Evolutionary conservation across 2,797 vertebrate genomes (phyloP).

Genomic region (Rhinella marina): DNA sequence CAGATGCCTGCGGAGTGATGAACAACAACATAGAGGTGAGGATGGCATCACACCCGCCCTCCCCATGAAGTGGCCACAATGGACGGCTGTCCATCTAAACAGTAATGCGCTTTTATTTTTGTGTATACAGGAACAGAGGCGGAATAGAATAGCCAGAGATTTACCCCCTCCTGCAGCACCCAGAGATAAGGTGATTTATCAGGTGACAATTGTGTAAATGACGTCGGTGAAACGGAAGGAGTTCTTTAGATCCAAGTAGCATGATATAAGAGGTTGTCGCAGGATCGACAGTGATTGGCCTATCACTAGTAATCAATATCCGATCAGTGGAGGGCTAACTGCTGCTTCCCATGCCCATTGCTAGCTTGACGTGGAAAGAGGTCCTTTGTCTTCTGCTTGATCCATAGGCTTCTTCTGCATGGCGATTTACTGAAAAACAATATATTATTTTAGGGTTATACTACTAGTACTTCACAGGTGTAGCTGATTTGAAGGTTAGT

Average conservation of each 20-base stretch:
- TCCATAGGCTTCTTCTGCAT: not conserved
- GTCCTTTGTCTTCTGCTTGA: not conserved
- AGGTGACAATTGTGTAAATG: not conserved
- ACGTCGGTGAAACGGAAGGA: not conserved
- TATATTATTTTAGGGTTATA: not conserved
- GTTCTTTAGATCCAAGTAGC: not conserved
- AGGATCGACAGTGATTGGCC: too few species aligned
- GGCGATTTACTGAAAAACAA: not conserved
- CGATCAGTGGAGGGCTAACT: too few species aligned
- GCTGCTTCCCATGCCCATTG: too few species aligned
- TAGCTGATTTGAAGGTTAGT: not conserved
- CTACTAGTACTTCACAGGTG: not conserved
- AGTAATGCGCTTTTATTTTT: not conserved
- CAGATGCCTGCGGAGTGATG: conserved; percentile 95
- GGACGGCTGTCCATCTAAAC: not conserved
- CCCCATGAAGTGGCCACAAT: too few species aligned
- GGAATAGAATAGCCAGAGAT: conserved; percentile 89
- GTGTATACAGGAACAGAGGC: conserved; percentile 87
- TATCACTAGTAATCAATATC: too few species aligned
- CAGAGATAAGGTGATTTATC: conserved; percentile 87
- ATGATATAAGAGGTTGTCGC: not conserved
- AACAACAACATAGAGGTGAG: conserved; percentile 98
- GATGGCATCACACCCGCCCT: not conserved
- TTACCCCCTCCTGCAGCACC: conserved; percentile 78
- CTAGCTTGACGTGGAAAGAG: too few species aligned